These are phyloP conservation scores for Caenorhabditis becei DNA, from an alignment of 2,888 invertebrate species.

Conservation along the genomic window DNA sequence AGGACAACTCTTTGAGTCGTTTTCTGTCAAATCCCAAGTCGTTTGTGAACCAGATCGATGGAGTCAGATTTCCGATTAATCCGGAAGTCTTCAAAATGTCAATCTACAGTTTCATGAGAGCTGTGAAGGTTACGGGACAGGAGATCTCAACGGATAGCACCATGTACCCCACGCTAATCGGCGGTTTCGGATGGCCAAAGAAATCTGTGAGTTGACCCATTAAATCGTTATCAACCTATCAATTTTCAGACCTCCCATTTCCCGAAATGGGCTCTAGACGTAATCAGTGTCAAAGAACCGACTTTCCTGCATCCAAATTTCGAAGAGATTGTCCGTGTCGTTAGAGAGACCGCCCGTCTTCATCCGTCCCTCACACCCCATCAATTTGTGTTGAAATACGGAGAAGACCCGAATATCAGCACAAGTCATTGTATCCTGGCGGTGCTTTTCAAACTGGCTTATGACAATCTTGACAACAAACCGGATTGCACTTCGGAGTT, in stretches of 20 bases:
- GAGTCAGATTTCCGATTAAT: slow-evolving; percentile 59
- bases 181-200: slow-evolving; percentile 48
- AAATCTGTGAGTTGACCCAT: slow-evolving; percentile 27
- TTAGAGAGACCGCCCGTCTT: not conserved
- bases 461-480: slow-evolving; percentile 14
- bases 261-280: slow-evolving; percentile 50
- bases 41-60: slow-evolving; percentile 55
- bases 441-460: slow-evolving; percentile 18
- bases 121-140: slow-evolving; percentile 69
- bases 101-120: slow-evolving; percentile 61
- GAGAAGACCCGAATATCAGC: slow-evolving; percentile 8
- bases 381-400: slow-evolving; percentile 37
- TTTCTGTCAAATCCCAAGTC: slow-evolving; percentile 28
- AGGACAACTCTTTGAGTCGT: slow-evolving; percentile 20
- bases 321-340: slow-evolving; percentile 13
- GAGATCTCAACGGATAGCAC: slow-evolving; percentile 14
- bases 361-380: slow-evolving; percentile 24
- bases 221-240: not conserved
- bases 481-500: slow-evolving; percentile 26
- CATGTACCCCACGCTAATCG: slow-evolving; percentile 14
- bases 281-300: slow-evolving; percentile 5
- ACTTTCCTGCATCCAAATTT: slow-evolving; percentile 18
- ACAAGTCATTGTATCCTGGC: slow-evolving; percentile 42
- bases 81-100: slow-evolving; percentile 71
- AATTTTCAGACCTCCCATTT: slow-evolving; percentile 33